Evolutionary conservation across 1,140 invertebrate genomes (phyloP).

Genomic region (Melanaphis sacchari): DNA sequence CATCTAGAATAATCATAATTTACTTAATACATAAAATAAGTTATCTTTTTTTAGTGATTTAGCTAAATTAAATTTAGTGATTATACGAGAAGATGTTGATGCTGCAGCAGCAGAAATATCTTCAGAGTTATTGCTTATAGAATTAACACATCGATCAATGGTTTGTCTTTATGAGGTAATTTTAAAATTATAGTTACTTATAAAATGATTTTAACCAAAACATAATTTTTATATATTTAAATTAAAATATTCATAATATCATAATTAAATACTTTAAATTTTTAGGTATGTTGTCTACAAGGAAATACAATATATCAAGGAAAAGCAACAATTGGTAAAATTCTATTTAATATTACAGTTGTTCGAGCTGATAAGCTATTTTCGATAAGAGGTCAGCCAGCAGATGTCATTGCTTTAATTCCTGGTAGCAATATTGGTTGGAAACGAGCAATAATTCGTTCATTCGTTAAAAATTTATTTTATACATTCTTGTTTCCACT

Average conservation of each 20-base stretch:
- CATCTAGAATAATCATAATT: background rate
- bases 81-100: conserved; percentile 44
- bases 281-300: conserved; percentile 47
- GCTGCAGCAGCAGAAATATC: conserved; percentile 42
- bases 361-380: conserved; percentile 35
- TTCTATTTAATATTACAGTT: conserved; percentile 14
- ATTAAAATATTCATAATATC: background rate
- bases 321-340: conserved; percentile 46
- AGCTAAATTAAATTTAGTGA: conserved; percentile 31
- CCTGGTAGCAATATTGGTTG: conserved; percentile 38
- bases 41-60: conserved; percentile 37
- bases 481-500: conserved; percentile 38
- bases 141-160: conserved; percentile 32
- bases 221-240: background rate
- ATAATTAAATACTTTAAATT: background rate
- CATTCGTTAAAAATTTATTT: conserved; percentile 42
- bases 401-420: conserved; percentile 7
- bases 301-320: conserved; percentile 15
- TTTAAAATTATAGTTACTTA: background rate
- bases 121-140: conserved; percentile 39
- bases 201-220: background rate
- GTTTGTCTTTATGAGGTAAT: conserved; percentile 50
- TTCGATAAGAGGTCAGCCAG: background rate
- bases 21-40: background rate
- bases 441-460: conserved; percentile 11